Evolutionary conservation across 2,888 invertebrate species (phyloP).

Genomic region (Romanomermis culicivorax): DNA sequence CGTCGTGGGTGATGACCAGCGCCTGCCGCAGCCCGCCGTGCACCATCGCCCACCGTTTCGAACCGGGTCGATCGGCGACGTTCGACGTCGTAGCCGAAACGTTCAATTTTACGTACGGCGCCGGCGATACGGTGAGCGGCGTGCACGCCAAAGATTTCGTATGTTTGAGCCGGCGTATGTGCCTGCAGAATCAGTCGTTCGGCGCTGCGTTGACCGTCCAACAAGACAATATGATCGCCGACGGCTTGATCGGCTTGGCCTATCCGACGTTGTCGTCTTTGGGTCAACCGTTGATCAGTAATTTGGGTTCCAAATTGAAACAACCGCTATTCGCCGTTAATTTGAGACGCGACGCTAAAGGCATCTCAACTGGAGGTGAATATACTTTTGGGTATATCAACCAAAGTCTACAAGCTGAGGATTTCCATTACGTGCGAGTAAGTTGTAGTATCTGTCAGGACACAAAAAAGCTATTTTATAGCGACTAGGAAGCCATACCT

Average conservation of each 20-base stretch:
- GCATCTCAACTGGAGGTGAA: neutral
- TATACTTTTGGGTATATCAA: neutral
- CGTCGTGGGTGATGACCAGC: neutral
- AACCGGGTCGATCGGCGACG: neutral
- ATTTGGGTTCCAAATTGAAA: neutral
- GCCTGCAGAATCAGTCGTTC: neutral
- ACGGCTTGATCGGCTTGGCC: neutral
- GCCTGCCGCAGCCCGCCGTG: neutral
- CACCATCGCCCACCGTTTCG: neutral
- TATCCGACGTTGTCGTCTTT: neutral
- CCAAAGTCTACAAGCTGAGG: neutral
- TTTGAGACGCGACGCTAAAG: neutral
- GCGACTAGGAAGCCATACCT: no score
- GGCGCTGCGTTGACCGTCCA: neutral
- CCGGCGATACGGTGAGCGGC: neutral
- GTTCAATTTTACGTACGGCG: conserved; percentile 1
- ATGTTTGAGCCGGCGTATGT: neutral
- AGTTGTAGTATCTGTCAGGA: no score
- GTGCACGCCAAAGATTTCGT: neutral
- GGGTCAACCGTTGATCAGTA: neutral
- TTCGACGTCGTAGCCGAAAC: neutral
- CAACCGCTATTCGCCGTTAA: neutral
- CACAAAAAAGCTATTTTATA: no score
- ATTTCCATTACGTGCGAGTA: neutral
- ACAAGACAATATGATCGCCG: neutral